These are phyloP conservation scores for Cyphomyrmex costatus DNA, from an alignment of 1,140 invertebrate species.

Conservation along the genomic window DNA sequence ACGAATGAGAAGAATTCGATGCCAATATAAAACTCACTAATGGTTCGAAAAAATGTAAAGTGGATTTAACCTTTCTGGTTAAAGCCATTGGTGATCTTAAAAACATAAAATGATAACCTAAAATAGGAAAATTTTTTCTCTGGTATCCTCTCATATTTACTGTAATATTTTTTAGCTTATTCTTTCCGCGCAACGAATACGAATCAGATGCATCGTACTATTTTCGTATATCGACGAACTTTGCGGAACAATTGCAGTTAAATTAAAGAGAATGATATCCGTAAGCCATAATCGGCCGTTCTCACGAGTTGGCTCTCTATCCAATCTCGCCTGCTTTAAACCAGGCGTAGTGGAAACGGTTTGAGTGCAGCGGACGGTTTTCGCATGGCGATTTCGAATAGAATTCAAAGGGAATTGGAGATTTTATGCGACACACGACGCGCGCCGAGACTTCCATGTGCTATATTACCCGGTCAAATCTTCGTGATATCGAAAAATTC, in stretches of 20 bases:
- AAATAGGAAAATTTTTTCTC: background rate
- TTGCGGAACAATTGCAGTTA: constrained; percentile 33
- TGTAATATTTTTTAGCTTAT: background rate
- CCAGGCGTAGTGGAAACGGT: constrained; percentile 31
- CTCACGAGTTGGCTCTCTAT: constrained; percentile 29
- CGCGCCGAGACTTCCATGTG: background rate
- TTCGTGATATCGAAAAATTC: constrained; percentile 17
- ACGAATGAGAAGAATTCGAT: background rate
- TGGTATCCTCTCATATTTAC: background rate
- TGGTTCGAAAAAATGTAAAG: background rate
- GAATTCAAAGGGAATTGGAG: constrained; percentile 63
- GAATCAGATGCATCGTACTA: background rate
- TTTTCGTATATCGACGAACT: constrained; percentile 22
- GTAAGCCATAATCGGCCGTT: constrained; percentile 41
- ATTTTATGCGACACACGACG: constrained; percentile 42
- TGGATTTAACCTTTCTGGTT: background rate
- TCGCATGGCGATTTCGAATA: constrained; percentile 57
- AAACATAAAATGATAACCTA: background rate
- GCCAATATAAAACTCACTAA: background rate
- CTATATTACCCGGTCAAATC: constrained; percentile 11
- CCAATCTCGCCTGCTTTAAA: constrained; percentile 40
- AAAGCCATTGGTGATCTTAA: background rate
- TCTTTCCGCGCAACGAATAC: background rate
- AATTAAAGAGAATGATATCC: constrained; percentile 52
- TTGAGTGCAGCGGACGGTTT: constrained; percentile 30